phyloP scores from a whole-genome alignment of 2,888 invertebrate species.

The Lagria hirta region DNA sequence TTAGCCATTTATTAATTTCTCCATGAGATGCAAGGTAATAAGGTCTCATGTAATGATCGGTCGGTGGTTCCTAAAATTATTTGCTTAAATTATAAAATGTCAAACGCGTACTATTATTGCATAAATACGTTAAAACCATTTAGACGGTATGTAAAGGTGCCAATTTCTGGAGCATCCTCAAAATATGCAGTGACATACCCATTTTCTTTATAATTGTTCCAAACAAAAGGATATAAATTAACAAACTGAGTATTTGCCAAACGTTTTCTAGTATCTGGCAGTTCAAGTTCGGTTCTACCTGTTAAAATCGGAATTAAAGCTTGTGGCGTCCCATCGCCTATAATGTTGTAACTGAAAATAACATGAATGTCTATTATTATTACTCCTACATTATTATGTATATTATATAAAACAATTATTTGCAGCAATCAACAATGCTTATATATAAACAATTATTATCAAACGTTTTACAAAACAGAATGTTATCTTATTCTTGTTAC shows the following conservation, averaged over 20 bases:
- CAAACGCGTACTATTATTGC: constrained; percentile 3
- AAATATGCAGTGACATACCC: constrained; percentile 81
- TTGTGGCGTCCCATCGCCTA: constrained; percentile 85
- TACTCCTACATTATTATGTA: constrained; percentile 1
- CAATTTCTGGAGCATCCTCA: constrained; percentile 82
- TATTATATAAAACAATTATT: neutral
- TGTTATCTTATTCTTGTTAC: too few species aligned
- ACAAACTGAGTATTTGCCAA: constrained; percentile 65
- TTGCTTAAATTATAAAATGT: neutral
- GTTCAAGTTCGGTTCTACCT: constrained; percentile 80
- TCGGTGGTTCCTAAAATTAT: constrained; percentile 64
- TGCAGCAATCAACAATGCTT: constrained; percentile 5
- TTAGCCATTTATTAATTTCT: constrained; percentile 58
- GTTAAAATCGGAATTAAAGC: constrained; percentile 86
- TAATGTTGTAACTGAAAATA: constrained; percentile 66
- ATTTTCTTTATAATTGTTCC: constrained; percentile 72
- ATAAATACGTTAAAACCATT: constrained; percentile 70
- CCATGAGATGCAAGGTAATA: constrained; percentile 71
- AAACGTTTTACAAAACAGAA: constrained; percentile 22
- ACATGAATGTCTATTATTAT: neutral
- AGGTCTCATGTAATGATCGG: constrained; percentile 86
- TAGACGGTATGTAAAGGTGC: constrained; percentile 88
- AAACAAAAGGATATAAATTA: constrained; percentile 82
- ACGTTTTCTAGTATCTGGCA: constrained; percentile 80
- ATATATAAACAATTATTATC: constrained; percentile 5